Evolutionary conservation across 53 echinoderm and acorn worm species (phyloP).

Genomic region (Stichopus horrens): DNA sequence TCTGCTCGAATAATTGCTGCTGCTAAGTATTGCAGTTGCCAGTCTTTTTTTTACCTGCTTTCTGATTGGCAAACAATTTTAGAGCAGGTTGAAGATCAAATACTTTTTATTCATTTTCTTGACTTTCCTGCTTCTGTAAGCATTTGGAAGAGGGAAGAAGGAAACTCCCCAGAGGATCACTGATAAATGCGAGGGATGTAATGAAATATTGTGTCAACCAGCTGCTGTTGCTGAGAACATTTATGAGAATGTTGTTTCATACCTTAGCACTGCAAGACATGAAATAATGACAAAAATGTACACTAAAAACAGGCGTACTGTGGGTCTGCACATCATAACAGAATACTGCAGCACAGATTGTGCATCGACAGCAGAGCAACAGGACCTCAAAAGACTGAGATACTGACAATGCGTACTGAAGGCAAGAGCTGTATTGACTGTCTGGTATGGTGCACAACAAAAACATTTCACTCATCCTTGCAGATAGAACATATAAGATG

Average conservation of each 20-base stretch:
- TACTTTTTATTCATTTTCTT: background rate
- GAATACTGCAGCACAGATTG: too few species aligned
- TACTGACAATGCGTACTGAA: too few species aligned
- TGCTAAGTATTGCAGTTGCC: background rate
- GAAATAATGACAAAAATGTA: too few species aligned
- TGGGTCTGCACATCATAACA: too few species aligned
- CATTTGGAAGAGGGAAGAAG: background rate
- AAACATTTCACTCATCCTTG: too few species aligned
- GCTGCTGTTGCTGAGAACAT: background rate
- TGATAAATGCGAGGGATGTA: background rate
- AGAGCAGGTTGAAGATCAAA: background rate
- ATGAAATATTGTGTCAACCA: conserved; percentile 27
- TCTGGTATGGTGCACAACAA: too few species aligned
- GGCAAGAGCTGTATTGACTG: too few species aligned
- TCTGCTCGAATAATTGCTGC: background rate
- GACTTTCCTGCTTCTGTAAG: background rate
- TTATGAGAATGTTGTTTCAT: background rate
- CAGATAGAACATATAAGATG: too few species aligned
- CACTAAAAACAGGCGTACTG: too few species aligned
- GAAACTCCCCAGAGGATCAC: background rate
- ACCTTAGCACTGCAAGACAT: too few species aligned
- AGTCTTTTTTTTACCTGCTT: background rate
- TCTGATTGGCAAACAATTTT: background rate
- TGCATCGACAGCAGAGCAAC: too few species aligned
- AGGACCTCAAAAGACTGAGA: too few species aligned